These are phyloP conservation scores for Drosophila orosa DNA, from an alignment of 1,140 invertebrate species.

Conservation along the genomic window DNA sequence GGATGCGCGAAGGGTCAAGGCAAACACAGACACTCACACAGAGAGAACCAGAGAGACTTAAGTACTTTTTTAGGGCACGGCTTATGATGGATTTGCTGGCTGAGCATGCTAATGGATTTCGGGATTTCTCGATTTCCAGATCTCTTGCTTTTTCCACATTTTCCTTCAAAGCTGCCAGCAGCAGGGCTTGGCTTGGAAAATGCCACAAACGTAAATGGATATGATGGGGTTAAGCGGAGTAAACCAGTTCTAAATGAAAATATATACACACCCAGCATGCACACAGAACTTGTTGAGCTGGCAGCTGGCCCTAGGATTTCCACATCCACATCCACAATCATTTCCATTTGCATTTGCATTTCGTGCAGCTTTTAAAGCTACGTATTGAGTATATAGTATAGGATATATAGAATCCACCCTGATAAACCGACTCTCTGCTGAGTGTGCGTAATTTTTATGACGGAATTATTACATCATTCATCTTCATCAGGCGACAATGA, in stretches of 20 bases:
- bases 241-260: conserved; percentile 74
- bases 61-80: conserved; percentile 50
- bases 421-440: conserved; percentile 43
- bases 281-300: conserved; percentile 67
- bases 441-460: conserved; percentile 74
- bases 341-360: conserved; percentile 63
- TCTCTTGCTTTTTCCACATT: conserved; percentile 9
- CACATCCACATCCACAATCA: neutral
- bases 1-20: conserved; percentile 64
- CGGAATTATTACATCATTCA: conserved; percentile 82
- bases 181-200: conserved; percentile 34
- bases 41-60: conserved; percentile 33
- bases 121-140: conserved; percentile 16
- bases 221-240: conserved; percentile 58
- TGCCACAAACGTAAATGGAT: conserved; percentile 70
- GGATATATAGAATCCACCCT: conserved; percentile 53
- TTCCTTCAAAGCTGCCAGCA: conserved; percentile 45
- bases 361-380: conserved; percentile 42
- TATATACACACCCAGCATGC: conserved; percentile 40
- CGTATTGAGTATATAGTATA: conserved; percentile 1
- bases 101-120: conserved; percentile 77
- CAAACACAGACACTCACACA: conserved; percentile 42
- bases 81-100: conserved; percentile 75
- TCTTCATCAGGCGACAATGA: conserved; percentile 72
- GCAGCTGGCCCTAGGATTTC: conserved; percentile 47